Evolutionary conservation across 2,888 invertebrate species (phyloP).

Genomic region (Halocaridina rubra): DNA sequence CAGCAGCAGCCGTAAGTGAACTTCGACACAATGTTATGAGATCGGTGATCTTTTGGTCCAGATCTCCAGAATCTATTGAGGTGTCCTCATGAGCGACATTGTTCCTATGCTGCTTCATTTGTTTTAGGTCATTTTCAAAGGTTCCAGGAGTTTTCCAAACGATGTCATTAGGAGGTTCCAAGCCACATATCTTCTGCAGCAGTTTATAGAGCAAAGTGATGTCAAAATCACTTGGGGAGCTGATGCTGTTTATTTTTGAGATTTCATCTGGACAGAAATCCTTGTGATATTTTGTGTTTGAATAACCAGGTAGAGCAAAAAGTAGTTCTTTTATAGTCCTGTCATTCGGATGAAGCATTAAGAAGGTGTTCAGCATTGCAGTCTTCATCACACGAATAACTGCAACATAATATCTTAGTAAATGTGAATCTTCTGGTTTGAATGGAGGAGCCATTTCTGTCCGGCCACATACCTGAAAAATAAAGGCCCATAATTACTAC

Average conservation of each 20-base stretch:
- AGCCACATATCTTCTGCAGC: not conserved
- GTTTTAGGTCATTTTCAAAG: not conserved
- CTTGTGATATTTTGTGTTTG: not conserved
- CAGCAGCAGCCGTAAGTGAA: not conserved
- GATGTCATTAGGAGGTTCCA: not conserved
- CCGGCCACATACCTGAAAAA: no score
- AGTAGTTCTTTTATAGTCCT: not conserved
- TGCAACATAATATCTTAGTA: not conserved
- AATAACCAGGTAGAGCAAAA: not conserved
- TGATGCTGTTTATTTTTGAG: not conserved
- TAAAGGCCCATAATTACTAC: no score
- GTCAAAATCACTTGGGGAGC: not conserved
- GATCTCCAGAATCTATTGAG: not conserved
- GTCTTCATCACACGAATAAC: not conserved
- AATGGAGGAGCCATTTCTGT: no score
- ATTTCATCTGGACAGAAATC: not conserved
- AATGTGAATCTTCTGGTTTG: not conserved
- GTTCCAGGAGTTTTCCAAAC: not conserved
- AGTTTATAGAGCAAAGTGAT: not conserved
- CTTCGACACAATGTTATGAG: not conserved
- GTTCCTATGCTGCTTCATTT: not conserved
- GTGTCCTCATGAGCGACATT: not conserved
- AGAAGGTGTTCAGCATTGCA: not conserved
- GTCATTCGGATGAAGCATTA: not conserved
- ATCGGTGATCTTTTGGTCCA: not conserved